Conservation (phyloP, 2,797 vertebrate genomes). For the Poeciliopsis paucimaculata region DNA sequence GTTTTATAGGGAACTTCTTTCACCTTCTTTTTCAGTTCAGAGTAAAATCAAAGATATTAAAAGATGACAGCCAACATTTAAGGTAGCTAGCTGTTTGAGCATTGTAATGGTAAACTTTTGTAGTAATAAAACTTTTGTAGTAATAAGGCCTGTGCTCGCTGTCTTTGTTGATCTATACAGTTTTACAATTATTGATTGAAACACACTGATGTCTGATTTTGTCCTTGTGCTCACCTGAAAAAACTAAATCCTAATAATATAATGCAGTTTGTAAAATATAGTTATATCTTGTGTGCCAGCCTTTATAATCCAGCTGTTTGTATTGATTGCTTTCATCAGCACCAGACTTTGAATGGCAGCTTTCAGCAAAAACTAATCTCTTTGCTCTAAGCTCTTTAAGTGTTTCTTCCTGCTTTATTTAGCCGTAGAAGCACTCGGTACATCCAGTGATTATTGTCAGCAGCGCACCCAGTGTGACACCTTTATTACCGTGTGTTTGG, state of each 20-base stretch:
- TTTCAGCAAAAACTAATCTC: conserved; percentile 4
- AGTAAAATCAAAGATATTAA: neutral
- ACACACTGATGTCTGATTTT: neutral
- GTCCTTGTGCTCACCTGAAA: neutral
- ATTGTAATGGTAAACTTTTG: neutral
- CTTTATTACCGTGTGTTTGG: conserved; percentile 24
- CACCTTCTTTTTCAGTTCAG: neutral
- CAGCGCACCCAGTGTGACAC: neutral
- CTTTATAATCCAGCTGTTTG: conserved; percentile 2
- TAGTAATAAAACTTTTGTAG: neutral
- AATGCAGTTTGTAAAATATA: neutral
- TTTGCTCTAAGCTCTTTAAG: conserved; percentile 4
- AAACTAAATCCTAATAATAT: neutral
- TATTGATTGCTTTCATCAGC: conserved; percentile 6
- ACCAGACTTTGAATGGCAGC: neutral
- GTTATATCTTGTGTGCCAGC: neutral
- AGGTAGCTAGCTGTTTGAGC: neutral
- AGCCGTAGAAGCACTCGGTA: neutral
- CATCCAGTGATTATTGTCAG: conserved; percentile 27
- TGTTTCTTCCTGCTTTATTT: conserved; percentile 3
- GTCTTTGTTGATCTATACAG: neutral
- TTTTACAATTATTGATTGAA: neutral
- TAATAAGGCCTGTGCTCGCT: neutral
- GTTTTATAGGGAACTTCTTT: conserved; percentile 4
- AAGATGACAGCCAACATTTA: neutral